Base-by-base conservation (phyloP, 2,113 vertebrate species). In the Proterorhinus semilunaris region DNA sequence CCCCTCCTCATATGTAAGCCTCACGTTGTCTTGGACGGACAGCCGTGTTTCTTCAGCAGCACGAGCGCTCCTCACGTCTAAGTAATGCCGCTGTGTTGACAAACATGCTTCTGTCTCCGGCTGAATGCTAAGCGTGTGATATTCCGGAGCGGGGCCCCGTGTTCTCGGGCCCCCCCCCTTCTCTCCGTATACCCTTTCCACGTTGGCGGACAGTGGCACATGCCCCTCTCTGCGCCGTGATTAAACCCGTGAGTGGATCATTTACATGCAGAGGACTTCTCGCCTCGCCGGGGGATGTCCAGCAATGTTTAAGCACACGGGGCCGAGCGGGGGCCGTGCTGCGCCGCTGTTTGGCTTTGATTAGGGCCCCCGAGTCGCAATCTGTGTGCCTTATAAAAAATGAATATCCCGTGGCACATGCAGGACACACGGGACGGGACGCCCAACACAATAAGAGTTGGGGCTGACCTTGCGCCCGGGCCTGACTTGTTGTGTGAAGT, bases 261-360 rank as follows among this genome's bases (percentile, higher is more conserved):
- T 92, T 90, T 87, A 76, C 81, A 89, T 88, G 88, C 89, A 71
- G 21, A 10, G 46, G 74, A 68, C 79, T 64, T 68, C 72, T 65
- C 65, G 74, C 53, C 61, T 76, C 84, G 74, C 54, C 62, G 27
- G 67, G 71, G 54, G 65, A 66, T 68, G 53, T 65, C 65, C 74
- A 57, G 72, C 45, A 9, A 57, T 8, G 17, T 51, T 43, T 3
- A 51, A 62, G 71, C 44, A 54, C 66, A 45, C 74, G 74, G 83
- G 74, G 72, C 72, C 51, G 66, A 59, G 44, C 70, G 57, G 17
- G 54, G 1, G 59, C 21, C 88, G 86, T 91, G 88, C 86, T 10
- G 71, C 76, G 59, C 10, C 21, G 6, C 55, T 88, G 85, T 89
- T 88, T 87, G 86, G 79, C 71, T 86, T 50, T 87, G 79, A 90